Conservation (phyloP, 2,113 vertebrate genomes). For the Chrysemys picta region DNA sequence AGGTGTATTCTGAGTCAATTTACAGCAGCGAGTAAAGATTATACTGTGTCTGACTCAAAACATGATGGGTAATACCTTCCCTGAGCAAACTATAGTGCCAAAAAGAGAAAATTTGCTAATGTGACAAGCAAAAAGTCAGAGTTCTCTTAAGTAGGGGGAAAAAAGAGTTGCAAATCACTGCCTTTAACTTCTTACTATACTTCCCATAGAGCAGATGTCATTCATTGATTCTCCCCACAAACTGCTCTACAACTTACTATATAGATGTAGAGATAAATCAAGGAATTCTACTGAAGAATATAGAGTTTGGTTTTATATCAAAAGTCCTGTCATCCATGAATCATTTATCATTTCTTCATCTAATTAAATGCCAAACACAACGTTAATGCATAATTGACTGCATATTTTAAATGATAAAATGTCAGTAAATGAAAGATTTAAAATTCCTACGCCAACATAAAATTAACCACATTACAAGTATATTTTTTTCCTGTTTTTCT, state of each 20-base stretch:
- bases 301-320: background rate
- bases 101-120: background rate
- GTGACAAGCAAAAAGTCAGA: background rate
- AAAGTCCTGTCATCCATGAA: background rate
- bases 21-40: slow-evolving; percentile 41
- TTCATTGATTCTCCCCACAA: background rate
- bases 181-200: background rate
- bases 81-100: background rate
- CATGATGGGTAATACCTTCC: background rate
- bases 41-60: slow-evolving; percentile 19
- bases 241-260: background rate
- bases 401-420: background rate
- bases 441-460: fast-evolving
- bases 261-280: background rate
- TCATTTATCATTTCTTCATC: background rate
- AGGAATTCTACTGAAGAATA: background rate
- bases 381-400: background rate
- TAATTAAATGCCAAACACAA: slow-evolving; percentile 22
- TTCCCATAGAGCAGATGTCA: background rate
- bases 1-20: slow-evolving; percentile 47
- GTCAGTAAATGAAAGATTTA: background rate
- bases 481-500: background rate
- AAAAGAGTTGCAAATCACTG: background rate
- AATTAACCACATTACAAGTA: background rate
- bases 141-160: background rate